A percentile compares a stretch with the other conserved stretches of the same genome.
Evolutionary conservation across 2,797 vertebrate genomes (phyloP).

Genomic region (Orientallactaga sibirica): DNA sequence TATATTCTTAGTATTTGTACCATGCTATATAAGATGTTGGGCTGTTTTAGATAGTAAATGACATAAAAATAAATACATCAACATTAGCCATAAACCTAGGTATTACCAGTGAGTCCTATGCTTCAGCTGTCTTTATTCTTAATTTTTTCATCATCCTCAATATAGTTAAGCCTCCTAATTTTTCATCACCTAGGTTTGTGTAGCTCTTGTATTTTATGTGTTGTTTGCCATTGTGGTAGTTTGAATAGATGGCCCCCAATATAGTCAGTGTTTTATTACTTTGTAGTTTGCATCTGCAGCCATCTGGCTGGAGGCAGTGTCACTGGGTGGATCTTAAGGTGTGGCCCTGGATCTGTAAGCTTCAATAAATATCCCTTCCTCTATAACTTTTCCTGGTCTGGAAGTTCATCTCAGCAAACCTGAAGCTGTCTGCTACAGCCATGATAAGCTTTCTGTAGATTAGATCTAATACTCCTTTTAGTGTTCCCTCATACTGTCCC

Average conservation of each 20-base stretch:
- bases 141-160: background rate
- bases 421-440: no score
- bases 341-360: no score
- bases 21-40: background rate
- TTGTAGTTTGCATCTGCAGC: no score
- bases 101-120: background rate
- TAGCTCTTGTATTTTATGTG: background rate
- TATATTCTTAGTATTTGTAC: background rate
- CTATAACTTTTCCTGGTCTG: no score
- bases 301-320: no score
- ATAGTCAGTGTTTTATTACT: no score
- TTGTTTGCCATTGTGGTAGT: background rate
- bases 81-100: background rate
- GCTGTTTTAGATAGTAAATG: background rate
- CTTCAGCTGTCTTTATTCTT: background rate
- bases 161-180: background rate
- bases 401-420: no score
- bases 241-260: no score
- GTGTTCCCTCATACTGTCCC: background rate
- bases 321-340: no score
- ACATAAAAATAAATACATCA: background rate
- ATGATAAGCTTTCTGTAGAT: background rate
- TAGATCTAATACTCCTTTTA: background rate
- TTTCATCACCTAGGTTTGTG: background rate
- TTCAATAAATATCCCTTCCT: no score